Evolutionary conservation across 2,113 vertebrate species (phyloP).

Genomic region (Marcusenius ussheri): DNA sequence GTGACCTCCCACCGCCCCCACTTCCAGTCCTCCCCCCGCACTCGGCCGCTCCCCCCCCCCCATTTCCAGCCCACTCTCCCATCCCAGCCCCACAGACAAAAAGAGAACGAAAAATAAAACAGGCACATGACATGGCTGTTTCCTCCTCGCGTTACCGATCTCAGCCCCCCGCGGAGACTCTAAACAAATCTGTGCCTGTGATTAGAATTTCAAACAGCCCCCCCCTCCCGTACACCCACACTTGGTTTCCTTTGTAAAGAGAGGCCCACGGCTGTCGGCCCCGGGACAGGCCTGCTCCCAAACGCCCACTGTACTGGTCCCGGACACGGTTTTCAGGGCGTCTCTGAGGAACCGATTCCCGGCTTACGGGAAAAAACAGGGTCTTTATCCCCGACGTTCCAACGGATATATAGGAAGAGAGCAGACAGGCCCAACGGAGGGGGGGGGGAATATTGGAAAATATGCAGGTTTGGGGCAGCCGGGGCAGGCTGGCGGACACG

Average conservation of each 20-base stretch:
- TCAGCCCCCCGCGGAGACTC: neutral
- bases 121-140: neutral
- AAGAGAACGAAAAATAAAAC: neutral
- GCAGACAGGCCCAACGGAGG: neutral
- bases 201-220: conserved; percentile 4
- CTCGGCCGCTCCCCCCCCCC: no score
- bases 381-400: neutral
- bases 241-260: neutral
- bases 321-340: neutral
- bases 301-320: no score
- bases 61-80: neutral
- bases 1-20: neutral
- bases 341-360: neutral
- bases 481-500: neutral
- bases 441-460: neutral
- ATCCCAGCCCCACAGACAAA: neutral
- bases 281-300: neutral
- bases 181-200: neutral
- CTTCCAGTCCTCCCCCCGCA: no score
- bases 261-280: no score
- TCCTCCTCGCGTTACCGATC: neutral
- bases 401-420: neutral
- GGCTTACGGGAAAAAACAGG: neutral
- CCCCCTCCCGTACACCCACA: neutral
- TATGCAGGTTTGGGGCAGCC: neutral